Evolutionary conservation across 2,888 invertebrate species (phyloP).

Genomic region (Melangyna quadrimaculata): DNA sequence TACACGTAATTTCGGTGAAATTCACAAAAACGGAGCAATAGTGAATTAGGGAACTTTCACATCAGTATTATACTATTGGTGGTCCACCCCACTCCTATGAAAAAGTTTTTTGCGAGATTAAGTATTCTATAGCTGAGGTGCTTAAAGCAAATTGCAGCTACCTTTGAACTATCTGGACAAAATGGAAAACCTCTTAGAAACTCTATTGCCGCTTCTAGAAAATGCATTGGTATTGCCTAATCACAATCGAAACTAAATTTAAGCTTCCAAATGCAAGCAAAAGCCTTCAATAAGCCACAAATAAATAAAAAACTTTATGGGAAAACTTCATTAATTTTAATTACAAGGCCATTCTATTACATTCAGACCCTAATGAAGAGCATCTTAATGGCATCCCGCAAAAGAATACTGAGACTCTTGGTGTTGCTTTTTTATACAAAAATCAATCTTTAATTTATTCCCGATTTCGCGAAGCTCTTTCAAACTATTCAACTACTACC

Average conservation of each 20-base stretch:
- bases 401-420: neutral
- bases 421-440: neutral
- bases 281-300: neutral
- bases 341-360: conserved; percentile 64
- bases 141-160: too few relatives aligned
- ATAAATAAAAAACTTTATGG: conserved; percentile 74
- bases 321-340: conserved; percentile 68
- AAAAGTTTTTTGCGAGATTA: too few relatives aligned
- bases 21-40: too few relatives aligned
- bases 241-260: conserved; percentile 72
- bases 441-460: conserved; percentile 67
- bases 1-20: too few relatives aligned
- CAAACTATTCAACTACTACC: conserved; percentile 20
- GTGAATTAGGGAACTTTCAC: too few relatives aligned
- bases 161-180: too few relatives aligned
- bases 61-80: too few relatives aligned
- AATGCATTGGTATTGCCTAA: conserved; percentile 81
- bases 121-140: too few relatives aligned
- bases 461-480: conserved; percentile 32
- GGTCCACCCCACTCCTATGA: too few relatives aligned
- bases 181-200: too few relatives aligned
- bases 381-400: neutral
- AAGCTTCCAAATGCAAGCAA: neutral
- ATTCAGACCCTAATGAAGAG: conserved; percentile 52
- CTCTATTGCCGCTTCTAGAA: too few relatives aligned